These are phyloP conservation scores for Paramormyrops hopkinsi DNA, from an alignment of 2,797 vertebrate genomes.

Conservation along the genomic window DNA sequence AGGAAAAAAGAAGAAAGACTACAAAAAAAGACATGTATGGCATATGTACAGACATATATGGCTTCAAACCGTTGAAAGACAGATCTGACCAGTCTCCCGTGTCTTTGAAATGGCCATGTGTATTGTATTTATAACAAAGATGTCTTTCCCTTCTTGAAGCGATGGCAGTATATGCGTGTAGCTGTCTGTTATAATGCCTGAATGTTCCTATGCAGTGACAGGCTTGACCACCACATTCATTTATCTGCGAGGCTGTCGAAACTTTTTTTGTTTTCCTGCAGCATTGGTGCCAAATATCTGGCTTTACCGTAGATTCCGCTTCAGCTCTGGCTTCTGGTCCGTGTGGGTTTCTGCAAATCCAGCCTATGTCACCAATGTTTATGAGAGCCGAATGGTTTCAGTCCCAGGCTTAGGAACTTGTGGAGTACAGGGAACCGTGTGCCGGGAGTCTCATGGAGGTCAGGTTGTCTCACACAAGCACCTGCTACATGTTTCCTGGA, in stretches of 20 bases:
- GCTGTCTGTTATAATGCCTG: not conserved
- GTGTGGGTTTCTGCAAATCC: not conserved
- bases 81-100: not conserved
- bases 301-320: not conserved
- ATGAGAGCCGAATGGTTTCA: not conserved
- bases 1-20: not conserved
- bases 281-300: not conserved
- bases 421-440: not conserved
- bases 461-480: not conserved
- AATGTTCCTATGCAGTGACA: not conserved
- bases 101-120: not conserved
- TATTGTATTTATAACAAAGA: not conserved
- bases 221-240: not conserved
- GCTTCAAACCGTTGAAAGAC: not conserved
- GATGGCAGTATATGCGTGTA: not conserved
- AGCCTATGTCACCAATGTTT: not conserved
- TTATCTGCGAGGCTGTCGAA: not conserved
- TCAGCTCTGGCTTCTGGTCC: not conserved
- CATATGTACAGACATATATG: not conserved
- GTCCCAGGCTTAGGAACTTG: not conserved
- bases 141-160: not conserved
- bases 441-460: not conserved
- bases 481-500: not conserved
- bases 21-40: not conserved
- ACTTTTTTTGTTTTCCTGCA: not conserved